Conservation (phyloP, 2,113 vertebrate species). For the Cebus imitator region DNA sequence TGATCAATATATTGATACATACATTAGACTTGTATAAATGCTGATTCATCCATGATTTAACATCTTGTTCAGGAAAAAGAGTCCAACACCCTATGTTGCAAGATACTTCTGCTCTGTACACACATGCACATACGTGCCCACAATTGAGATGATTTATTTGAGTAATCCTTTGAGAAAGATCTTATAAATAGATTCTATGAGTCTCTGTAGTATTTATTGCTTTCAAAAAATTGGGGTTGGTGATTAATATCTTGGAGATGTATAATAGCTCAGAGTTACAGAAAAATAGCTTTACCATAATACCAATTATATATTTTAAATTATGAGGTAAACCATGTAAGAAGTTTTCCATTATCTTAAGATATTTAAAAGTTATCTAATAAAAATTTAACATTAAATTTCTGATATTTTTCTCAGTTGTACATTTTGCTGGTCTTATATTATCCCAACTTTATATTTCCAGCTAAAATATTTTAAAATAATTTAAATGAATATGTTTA, state of each 20-base stretch:
- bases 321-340: not conserved
- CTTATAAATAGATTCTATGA: not conserved
- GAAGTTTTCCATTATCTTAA: not conserved
- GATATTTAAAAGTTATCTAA: not conserved
- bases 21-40: not conserved
- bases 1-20: not conserved
- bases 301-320: slow-evolving; percentile 1
- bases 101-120: not conserved
- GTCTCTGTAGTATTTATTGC: not conserved
- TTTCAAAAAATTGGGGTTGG: not conserved
- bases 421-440: not conserved
- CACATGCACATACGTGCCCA: not conserved
- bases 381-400: slow-evolving; percentile 11
- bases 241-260: not conserved
- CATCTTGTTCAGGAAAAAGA: not conserved
- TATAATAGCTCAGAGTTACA: not conserved
- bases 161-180: not conserved
- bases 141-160: not conserved
- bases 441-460: not conserved
- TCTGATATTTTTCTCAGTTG: not conserved
- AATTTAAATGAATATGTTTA: not conserved
- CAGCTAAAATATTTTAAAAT: slow-evolving; percentile 1
- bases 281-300: not conserved
- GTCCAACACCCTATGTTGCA: not conserved
- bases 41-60: not conserved